A percentile compares a stretch with the other conserved stretches of the same genome.
phyloP scores from a whole-genome alignment of 1,140 invertebrate species.

The Chelonus insularis region DNA sequence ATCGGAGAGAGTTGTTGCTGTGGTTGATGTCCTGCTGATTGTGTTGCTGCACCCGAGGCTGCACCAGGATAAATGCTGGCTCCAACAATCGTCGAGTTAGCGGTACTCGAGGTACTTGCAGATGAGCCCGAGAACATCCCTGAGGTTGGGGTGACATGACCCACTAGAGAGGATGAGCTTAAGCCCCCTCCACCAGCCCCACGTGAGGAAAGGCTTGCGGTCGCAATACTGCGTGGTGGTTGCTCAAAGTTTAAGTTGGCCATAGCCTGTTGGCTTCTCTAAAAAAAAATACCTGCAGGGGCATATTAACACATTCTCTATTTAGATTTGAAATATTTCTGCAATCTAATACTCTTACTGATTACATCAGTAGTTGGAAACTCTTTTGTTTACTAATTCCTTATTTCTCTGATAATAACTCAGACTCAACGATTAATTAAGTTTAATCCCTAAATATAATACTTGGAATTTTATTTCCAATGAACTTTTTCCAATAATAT shows the following conservation, averaged over 20 bases:
- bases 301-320: conserved; percentile 32
- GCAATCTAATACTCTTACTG: no score
- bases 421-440: no score
- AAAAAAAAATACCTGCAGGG: conserved; percentile 41
- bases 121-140: conserved; percentile 66
- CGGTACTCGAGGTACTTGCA: conserved; percentile 51
- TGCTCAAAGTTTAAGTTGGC: conserved; percentile 83
- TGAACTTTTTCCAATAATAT: no score
- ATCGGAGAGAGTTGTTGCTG: conserved; percentile 66
- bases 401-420: no score
- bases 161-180: conserved; percentile 66
- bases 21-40: conserved; percentile 53
- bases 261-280: conserved; percentile 65
- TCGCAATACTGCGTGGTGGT: conserved; percentile 74
- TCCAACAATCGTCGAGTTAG: conserved; percentile 51
- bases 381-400: no score
- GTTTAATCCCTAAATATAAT: no score
- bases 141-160: conserved; percentile 73
- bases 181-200: conserved; percentile 62
- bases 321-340: neutral
- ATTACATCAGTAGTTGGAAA: no score
- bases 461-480: no score
- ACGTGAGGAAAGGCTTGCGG: conserved; percentile 66
- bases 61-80: conserved; percentile 52
- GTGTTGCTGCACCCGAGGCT: conserved; percentile 40